Base-by-base conservation (phyloP, 64 coral and sea anemone species). In the Pocillopora verrucosa region DNA sequence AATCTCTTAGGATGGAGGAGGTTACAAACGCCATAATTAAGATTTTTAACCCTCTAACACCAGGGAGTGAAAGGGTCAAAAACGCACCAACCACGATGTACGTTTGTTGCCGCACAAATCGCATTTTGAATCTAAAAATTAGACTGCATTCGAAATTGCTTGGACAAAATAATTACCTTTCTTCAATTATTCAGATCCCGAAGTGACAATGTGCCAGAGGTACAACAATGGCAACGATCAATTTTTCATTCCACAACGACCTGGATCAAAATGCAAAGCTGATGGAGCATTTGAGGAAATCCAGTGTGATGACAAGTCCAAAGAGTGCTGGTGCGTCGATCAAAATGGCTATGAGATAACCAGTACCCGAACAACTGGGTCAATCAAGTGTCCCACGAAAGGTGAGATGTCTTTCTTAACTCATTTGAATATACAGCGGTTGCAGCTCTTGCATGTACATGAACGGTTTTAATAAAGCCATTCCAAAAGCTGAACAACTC, bases 201-300 rank as follows among this genome's bases (percentile, higher is more conserved):
- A 57, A 72, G 85, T 92, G 73, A 62, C 76, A 59, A 25, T 87
- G 45, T 92, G 90, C 73, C 90, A 92, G 67, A 87, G 80, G 67
- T 84, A 72, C 25, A 86, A 92, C 87, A 88, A 96, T 77, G 91
- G 87, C 14, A 74, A 61, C 12, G 84, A 88, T 26, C 79, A 78
- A 15, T 34, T 87, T 72, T 75, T 72, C 19, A 77, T 68, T 13
- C 91, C 80, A 10, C 81, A 89, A 22, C 60, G 84, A 34, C 25
- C 80, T 62, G 88, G 89, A 45, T 72, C 94, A 56, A 92, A 93
- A 35, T 96, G 94, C 56, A 93, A 90, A 41, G 24, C 80, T 14
- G 56, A 73, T n/a, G 94, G 94, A 11, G 74, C 63, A 2, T 96
- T 88, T 34, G 89, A 96, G 76, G 91, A 96, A 76, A 56, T 96